These are phyloP conservation scores for Larimichthys crocea DNA, from an alignment of 2,113 vertebrate genomes.

Conservation along the genomic window DNA sequence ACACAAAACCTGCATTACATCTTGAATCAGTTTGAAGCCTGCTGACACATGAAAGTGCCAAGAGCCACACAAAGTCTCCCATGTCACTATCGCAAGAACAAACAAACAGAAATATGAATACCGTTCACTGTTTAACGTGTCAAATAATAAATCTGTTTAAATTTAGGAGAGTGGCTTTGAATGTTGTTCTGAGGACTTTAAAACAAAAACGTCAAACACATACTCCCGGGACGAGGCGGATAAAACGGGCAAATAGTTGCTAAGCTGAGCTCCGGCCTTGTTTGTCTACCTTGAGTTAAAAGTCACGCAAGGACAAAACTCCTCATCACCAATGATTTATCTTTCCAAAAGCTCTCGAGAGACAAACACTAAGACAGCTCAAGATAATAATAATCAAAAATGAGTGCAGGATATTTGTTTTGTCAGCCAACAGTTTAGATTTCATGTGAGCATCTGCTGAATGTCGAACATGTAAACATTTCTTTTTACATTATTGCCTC, in stretches of 20 bases:
- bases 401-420: not conserved
- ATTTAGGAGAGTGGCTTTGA: not conserved
- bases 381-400: not conserved
- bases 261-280: not conserved
- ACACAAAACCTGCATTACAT: slow-evolving; percentile 25
- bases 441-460: not conserved
- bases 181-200: not conserved
- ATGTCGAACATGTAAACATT: slow-evolving; percentile 5
- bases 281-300: not conserved
- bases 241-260: not conserved
- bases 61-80: not conserved
- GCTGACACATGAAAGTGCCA: slow-evolving; percentile 33
- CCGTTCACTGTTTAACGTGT: no score
- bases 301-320: not conserved
- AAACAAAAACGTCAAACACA: not conserved
- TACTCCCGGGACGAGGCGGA: not conserved
- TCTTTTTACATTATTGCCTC: not conserved
- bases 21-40: slow-evolving; percentile 37
- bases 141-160: not conserved
- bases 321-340: not conserved
- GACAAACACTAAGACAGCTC: not conserved
- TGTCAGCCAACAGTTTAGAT: not conserved
- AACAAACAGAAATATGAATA: slow-evolving; percentile 1
- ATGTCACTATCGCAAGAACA: not conserved
- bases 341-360: not conserved